Evolutionary conservation across 2,113 vertebrate genomes (phyloP), one percentile per base, ranked within the genome.

Genomic region (Pachycephala philippinensis): DNA sequence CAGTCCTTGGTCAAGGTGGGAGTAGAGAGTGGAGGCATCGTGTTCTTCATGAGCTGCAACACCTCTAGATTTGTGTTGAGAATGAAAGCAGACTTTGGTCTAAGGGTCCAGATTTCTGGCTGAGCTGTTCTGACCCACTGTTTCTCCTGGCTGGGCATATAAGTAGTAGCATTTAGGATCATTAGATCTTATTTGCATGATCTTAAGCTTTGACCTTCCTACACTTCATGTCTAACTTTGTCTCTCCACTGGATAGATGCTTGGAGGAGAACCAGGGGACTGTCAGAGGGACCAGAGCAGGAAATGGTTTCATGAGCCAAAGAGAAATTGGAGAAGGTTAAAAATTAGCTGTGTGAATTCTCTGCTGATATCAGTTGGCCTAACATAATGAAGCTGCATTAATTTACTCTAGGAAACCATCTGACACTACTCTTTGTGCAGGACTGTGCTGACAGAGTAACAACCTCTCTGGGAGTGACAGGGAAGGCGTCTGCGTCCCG

Each of bases 341-440:
- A 96, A 93, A 96, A 94, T 90, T 72, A 95, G 77, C 88, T 94
- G 68, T 87, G 76, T 81, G 83, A 78, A 93, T 92, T 95, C 83
- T 94, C 85, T 84, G 56, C 86, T 94, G 85, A 45, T 96, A 87
- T 79, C 83, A 76, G 24, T 75, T 94, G 76, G 69, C 49, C 77
- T 84, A 84, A 93, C 69, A 90, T 56, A 89, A 84, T 81, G 47
- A 70, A 89, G 44, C 39, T 78, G 63, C 90, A 81, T 63, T 68
- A 86, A 78, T 92, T 96, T 78, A 52, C 80, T 75, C 35, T 78
- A 92, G 76, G 76, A 90, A 96, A 81, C 27, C 39, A 68, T 89
- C 83, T 89, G 92, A 93, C 80, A 68, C 33, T 47, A 22, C 26
- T 75, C 42, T 56, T 90, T 3, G 5, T 71, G 61, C 30, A 81